Conservation (phyloP, 1,140 invertebrate genomes). For the Drosophila cardini region DNA sequence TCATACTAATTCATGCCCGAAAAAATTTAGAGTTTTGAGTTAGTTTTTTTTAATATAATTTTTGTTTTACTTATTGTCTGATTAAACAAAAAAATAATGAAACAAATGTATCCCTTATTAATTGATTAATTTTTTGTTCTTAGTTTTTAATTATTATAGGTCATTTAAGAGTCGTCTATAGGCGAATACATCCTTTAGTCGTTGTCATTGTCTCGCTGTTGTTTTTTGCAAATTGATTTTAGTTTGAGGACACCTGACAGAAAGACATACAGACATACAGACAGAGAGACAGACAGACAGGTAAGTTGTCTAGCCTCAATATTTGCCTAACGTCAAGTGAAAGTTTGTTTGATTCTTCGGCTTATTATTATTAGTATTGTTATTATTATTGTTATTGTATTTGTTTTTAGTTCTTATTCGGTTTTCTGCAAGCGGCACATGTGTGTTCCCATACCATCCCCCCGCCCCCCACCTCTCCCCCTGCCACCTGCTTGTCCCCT, state of each 20-base stretch:
- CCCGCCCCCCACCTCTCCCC: not conserved
- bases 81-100: too few species aligned
- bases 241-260: conserved; percentile 68
- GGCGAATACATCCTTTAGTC: not conserved
- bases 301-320: conserved; percentile 50
- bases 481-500: not conserved
- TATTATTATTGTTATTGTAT: conserved; percentile 38
- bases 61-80: too few species aligned
- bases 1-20: too few species aligned
- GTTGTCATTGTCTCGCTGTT: conserved; percentile 1
- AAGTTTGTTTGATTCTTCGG: conserved; percentile 48
- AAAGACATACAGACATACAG: too few species aligned
- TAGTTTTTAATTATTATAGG: not conserved
- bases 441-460: not conserved
- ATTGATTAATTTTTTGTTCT: too few species aligned
- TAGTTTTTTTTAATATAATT: too few species aligned
- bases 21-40: too few species aligned
- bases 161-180: not conserved
- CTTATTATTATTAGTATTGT: conserved; percentile 24
- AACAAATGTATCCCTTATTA: too few species aligned
- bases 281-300: conserved; percentile 11
- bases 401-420: not conserved
- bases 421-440: not conserved
- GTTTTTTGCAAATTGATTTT: conserved; percentile 68
- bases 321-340: conserved; percentile 75